A percentile compares a stretch with the other conserved stretches of the same genome.
Evolutionary conservation across 1,140 invertebrate species (phyloP).

Genomic region (Panonychus citri): DNA sequence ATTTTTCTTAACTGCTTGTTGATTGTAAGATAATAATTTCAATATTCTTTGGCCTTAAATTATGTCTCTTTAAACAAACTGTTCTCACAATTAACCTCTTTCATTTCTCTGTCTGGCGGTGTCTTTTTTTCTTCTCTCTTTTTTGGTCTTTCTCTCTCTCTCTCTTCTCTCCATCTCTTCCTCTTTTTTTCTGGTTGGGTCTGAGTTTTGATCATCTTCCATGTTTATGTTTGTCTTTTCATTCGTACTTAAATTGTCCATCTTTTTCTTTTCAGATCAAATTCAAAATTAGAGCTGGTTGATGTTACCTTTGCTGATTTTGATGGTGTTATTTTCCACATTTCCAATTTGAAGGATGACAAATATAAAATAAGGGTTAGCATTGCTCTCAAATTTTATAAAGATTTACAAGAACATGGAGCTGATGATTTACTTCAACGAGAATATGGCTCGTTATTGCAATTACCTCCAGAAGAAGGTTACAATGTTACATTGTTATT

Average conservation of each 20-base stretch:
- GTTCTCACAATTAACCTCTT: no score
- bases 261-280: background rate
- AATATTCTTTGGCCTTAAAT: background rate
- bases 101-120: background rate
- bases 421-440: constrained; percentile 83
- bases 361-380: constrained; percentile 85
- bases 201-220: no score
- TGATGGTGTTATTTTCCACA: constrained; percentile 93
- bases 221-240: no score
- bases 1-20: no score
- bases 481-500: constrained; percentile 85
- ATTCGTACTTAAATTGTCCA: no score
- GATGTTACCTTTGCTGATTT: constrained; percentile 82
- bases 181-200: no score
- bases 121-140: no score
- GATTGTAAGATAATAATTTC: background rate
- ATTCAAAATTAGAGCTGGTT: constrained; percentile 63
- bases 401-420: constrained; percentile 90
- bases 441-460: constrained; percentile 62
- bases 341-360: constrained; percentile 86
- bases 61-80: no score
- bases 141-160: no score
- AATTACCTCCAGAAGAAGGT: constrained; percentile 51
- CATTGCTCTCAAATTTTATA: constrained; percentile 95
- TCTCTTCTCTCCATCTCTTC: no score